Percentiles rank a stretch among this genome's conserved stretches.
Conservation (phyloP, 2,113 vertebrate species). For the Motacilla alba region DNA sequence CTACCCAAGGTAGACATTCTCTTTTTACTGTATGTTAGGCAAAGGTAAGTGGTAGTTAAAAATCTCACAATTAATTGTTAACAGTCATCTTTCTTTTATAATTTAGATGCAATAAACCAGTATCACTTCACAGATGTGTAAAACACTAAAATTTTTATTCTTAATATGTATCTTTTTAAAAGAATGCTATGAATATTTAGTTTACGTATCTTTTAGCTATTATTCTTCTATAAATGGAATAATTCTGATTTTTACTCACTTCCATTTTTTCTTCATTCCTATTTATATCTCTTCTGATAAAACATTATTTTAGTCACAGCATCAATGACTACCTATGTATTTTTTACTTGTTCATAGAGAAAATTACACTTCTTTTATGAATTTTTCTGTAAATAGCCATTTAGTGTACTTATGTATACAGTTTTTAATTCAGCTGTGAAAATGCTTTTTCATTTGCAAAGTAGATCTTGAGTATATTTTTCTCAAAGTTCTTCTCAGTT, state of each 20-base stretch:
- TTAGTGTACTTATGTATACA: background rate
- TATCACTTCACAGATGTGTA: background rate
- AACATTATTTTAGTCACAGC: background rate
- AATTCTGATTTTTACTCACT: background rate
- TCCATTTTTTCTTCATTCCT: background rate
- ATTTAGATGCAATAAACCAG: background rate
- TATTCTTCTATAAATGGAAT: background rate
- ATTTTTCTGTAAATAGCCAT: background rate
- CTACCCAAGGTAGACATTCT: conserved; percentile 48
- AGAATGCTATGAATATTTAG: background rate
- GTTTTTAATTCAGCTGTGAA: background rate
- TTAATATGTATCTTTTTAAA: background rate
- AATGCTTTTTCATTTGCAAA: background rate
- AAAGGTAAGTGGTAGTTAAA: conserved; percentile 63
- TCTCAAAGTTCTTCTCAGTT: background rate
- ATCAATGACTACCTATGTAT: background rate
- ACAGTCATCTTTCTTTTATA: conserved; percentile 50
- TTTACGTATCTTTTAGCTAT: background rate
- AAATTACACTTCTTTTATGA: background rate
- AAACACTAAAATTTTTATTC: conserved; percentile 16
- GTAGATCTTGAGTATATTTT: background rate
- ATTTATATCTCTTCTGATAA: background rate
- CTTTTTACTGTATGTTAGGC: conserved; percentile 56
- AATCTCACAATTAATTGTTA: conserved; percentile 58
- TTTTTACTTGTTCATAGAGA: background rate